A percentile compares a stretch with the other conserved stretches of the same genome.
Conservation (phyloP, 92 coral and sea anemone genomes). For the Porites divaricata region DNA sequence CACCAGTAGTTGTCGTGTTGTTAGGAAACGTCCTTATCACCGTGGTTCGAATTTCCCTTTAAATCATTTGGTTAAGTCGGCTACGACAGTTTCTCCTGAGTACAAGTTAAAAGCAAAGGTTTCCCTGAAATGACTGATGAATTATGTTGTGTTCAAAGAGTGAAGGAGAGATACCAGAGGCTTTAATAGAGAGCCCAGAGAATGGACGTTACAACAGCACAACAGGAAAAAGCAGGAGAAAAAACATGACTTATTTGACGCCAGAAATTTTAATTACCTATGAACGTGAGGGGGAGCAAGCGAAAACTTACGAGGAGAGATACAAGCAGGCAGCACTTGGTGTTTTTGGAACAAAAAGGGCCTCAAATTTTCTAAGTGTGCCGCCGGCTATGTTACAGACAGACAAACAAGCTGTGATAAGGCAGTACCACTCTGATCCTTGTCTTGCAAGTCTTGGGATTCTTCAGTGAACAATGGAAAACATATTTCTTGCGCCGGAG, state of each 20-base stretch:
- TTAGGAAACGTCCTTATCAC: constrained; percentile 2
- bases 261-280: constrained; percentile 69
- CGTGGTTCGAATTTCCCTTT: not conserved
- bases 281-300: constrained; percentile 56
- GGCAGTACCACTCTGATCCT: constrained; percentile 76
- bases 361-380: constrained; percentile 49
- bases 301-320: constrained; percentile 54
- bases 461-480: constrained; percentile 41
- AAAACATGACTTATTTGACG: constrained; percentile 44
- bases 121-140: constrained; percentile 8
- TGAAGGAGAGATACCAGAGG: constrained; percentile 43
- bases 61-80: too few relatives aligned
- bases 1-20: constrained; percentile 10
- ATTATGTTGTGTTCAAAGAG: constrained; percentile 48
- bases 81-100: too few relatives aligned
- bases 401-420: constrained; percentile 63
- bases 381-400: constrained; percentile 38
- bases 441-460: constrained; percentile 74
- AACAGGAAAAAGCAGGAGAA: constrained; percentile 24
- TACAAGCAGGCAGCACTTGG: constrained; percentile 69
- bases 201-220: not conserved
- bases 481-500: not conserved
- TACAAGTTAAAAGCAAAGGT: too few relatives aligned
- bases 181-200: constrained; percentile 21
- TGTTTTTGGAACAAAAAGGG: constrained; percentile 64